Evolutionary conservation across 2,888 invertebrate species (phyloP).

Genomic region (Conchocele bisecta): DNA sequence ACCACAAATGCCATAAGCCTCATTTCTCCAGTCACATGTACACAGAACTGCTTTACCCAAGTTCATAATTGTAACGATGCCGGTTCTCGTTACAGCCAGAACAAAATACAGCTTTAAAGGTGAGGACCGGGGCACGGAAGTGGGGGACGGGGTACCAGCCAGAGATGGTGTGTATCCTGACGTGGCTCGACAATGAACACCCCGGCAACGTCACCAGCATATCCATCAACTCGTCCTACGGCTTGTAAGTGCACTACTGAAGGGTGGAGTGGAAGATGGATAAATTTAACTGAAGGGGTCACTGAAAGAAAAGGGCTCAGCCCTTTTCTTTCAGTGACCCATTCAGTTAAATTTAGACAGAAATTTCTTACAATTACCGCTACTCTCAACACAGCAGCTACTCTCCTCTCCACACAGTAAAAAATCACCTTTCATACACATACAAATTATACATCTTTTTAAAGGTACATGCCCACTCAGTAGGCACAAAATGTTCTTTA

Average conservation of each 20-base stretch:
- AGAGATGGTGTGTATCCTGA: constrained; percentile 95
- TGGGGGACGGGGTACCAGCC: constrained; percentile 98
- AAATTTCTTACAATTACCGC: neutral
- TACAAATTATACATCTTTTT: no score
- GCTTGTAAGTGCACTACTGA: constrained; percentile 98
- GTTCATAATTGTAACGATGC: no score
- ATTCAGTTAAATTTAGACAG: neutral
- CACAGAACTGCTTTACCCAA: no score
- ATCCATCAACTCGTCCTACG: constrained; percentile 97
- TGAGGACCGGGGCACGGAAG: constrained; percentile 90
- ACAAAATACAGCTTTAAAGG: constrained; percentile 83
- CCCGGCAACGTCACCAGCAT: constrained; percentile 94
- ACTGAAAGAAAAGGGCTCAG: no score
- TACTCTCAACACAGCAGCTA: neutral
- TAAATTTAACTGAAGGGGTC: no score
- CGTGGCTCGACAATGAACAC: constrained; percentile 88
- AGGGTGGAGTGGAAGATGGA: neutral
- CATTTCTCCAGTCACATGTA: no score
- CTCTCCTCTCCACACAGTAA: no score
- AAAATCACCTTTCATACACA: no score
- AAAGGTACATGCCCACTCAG: no score
- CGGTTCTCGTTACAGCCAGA: constrained; percentile 67
- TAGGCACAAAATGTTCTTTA: no score
- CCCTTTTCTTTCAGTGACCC: no score
- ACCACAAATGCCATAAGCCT: no score